Evolutionary conservation across 2,888 invertebrate species (phyloP).

Genomic region (Cerceris ruficornis): DNA sequence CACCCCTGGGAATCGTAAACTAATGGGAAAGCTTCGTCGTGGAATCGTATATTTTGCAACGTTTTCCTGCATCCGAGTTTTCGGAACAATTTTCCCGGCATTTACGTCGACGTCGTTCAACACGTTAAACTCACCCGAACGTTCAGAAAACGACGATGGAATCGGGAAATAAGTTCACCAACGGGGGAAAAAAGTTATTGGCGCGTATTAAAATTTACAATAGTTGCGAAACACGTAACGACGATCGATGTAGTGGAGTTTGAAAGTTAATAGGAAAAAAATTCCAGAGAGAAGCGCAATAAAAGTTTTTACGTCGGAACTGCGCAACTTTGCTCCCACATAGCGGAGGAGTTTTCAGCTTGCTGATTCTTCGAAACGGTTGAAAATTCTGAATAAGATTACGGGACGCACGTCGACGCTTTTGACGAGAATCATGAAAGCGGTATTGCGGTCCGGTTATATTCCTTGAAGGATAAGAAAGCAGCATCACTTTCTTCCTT

Average conservation of each 20-base stretch:
- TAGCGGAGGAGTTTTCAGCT: neutral
- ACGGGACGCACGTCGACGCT: neutral
- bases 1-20: constrained; percentile 77
- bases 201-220: neutral
- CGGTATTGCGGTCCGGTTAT: constrained; percentile 1
- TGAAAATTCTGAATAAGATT: neutral
- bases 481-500: constrained; percentile 17
- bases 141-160: neutral
- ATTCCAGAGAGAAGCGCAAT: neutral
- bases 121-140: neutral
- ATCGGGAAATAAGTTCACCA: neutral
- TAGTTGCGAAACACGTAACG: neutral
- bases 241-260: neutral
- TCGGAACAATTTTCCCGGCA: constrained; percentile 26
- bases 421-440: neutral
- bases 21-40: constrained; percentile 73
- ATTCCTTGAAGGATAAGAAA: constrained; percentile 29
- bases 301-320: neutral
- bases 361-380: neutral
- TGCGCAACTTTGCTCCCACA: neutral
- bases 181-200: neutral
- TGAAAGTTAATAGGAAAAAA: neutral
- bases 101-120: constrained; percentile 2
- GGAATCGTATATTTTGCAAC: constrained; percentile 66
- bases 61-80: constrained; percentile 50